Percentiles rank a stretch among this genome's conserved stretches.
Conservation (phyloP, 2,113 vertebrate genomes). For the Ahaetulla prasina region DNA sequence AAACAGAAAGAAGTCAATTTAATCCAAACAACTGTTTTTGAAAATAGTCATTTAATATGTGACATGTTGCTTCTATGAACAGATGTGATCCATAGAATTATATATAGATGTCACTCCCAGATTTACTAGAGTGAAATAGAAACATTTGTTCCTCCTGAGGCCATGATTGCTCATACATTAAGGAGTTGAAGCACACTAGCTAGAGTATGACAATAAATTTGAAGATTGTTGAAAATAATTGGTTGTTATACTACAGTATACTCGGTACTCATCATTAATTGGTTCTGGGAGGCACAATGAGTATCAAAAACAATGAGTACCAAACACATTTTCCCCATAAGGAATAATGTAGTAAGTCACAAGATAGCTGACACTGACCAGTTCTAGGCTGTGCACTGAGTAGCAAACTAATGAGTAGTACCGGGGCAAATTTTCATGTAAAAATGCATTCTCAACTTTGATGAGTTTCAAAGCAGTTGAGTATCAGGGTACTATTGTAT, state of each 20-base stretch:
- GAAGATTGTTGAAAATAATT: background rate
- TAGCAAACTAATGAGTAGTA: background rate
- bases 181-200: background rate
- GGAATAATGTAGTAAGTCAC: background rate
- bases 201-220: background rate
- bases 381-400: background rate
- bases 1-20: background rate
- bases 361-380: background rate
- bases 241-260: background rate
- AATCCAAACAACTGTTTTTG: background rate
- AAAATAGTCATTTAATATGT: background rate
- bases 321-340: background rate
- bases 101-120: background rate
- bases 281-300: background rate
- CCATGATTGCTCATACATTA: background rate
- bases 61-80: background rate
- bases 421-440: background rate
- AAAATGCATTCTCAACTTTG: background rate
- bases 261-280: background rate
- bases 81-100: background rate
- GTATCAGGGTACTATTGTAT: background rate
- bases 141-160: background rate
- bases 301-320: background rate
- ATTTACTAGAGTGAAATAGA: background rate
- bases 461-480: background rate